Base-by-base conservation (phyloP, 2,113 vertebrate species). In the Saguinus imperator region DNA sequence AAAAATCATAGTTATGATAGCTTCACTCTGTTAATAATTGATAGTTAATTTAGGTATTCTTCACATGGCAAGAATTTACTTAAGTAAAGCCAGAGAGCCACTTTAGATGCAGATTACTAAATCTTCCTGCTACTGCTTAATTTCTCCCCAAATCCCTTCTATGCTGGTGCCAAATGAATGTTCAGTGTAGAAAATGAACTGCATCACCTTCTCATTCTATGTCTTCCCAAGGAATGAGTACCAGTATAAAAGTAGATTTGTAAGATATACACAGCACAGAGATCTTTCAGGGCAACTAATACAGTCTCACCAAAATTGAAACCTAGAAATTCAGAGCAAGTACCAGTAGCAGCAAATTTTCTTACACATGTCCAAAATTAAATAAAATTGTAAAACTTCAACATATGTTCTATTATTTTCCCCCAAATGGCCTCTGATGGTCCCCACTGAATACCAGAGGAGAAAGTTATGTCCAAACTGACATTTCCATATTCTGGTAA, bases 251-350 rank as follows among this genome's bases (percentile, higher is more conserved):
- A 52, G 85, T 92, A 3, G 37, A 79, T 20, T 90, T 40, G 29
- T 55, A 79, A 88, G 61, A 73, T 27, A 79, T 8, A 79, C 43
- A 73, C 72, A 64, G 32, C 57, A 76, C 1, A 55, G 64, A 95
- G 37, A 55, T 88, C n/a, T 89, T 89, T 57, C 83, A 82, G 32
- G 84, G 16, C 20, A 70, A 55, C 81, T 89, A 72, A 21, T 43
- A 81, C 2, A 27, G 17, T 84, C 25, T 92, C 23, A 87, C 55
- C 45, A 32, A 93, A 95, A 45, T 32, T 77, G 52, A 92, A 79
- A 73, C 37, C 27, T 27, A 87, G 55, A 90, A 94, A 84, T 80
- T 84, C 55, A 80, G 66, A 94, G 80, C 37, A 92, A 82, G 32
- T 58, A 35, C 35, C 80, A 82, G 43, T 1, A 52, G 50, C 55